Percentiles rank a stretch among this genome's conserved stretches.
phyloP scores from a whole-genome alignment of 2,888 invertebrate species.

The Creontiades dilutus region DNA sequence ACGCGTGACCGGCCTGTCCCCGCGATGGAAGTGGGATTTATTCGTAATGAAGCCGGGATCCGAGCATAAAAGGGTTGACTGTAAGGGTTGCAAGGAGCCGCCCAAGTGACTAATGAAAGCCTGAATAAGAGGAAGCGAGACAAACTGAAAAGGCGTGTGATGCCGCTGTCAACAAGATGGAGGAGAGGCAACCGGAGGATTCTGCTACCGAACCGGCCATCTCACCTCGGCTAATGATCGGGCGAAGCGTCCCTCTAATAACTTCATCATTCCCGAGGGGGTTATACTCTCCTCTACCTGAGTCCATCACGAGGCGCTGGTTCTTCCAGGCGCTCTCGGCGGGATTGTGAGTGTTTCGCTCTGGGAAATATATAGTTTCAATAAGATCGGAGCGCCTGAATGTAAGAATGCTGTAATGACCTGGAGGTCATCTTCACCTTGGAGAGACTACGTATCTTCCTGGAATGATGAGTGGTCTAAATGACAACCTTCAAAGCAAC shows the following conservation, averaged over 20 bases:
- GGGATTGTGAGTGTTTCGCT: not conserved
- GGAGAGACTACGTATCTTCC: too few relatives aligned
- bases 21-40: not conserved
- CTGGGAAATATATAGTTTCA: not conserved
- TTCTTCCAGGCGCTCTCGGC: not conserved
- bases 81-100: not conserved
- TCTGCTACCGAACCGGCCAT: slow-evolving; percentile 61
- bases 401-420: too few relatives aligned
- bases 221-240: slow-evolving; percentile 50
- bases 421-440: too few relatives aligned
- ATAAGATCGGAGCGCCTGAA: not conserved
- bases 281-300: not conserved
- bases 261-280: slow-evolving; percentile 63
- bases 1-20: not conserved
- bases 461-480: too few relatives aligned
- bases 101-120: slow-evolving; percentile 53
- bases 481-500: too few relatives aligned
- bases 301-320: not conserved
- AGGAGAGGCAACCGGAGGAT: slow-evolving; percentile 20
- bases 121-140: slow-evolving; percentile 34
- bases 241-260: slow-evolving; percentile 52
- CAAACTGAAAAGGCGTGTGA: slow-evolving; percentile 56
- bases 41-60: not conserved
- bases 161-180: slow-evolving; percentile 64
- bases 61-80: too few relatives aligned